phyloP scores from a whole-genome alignment of 1,140 invertebrate species.

The Adoxophyes honmai region DNA sequence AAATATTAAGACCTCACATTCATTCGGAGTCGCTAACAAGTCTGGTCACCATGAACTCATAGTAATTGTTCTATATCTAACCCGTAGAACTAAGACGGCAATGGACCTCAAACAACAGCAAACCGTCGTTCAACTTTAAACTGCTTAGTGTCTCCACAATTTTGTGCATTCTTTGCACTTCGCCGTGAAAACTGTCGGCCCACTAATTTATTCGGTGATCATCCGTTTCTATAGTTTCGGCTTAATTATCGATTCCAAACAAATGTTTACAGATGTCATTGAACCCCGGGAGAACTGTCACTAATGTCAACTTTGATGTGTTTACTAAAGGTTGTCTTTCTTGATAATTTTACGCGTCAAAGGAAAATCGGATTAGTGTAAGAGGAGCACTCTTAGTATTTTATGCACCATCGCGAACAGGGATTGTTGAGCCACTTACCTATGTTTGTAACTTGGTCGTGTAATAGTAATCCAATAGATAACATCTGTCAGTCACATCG shows the following conservation, averaged over 20 bases:
- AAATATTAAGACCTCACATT: no score
- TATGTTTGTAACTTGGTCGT: no score
- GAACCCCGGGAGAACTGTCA: slow-evolving; percentile 25
- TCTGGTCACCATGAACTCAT: no score
- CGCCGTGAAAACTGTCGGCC: slow-evolving; percentile 49
- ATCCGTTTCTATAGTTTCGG: slow-evolving; percentile 25
- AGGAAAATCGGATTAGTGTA: no score
- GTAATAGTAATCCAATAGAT: no score
- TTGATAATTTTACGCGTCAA: no score
- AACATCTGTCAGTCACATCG: no score
- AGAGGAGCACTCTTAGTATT: no score
- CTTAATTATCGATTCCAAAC: slow-evolving; percentile 45
- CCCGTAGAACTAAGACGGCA: background rate
- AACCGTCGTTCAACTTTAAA: background rate
- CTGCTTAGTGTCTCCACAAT: slow-evolving; percentile 35
- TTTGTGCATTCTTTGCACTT: slow-evolving; percentile 46
- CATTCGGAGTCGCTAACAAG: no score
- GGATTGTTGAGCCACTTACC: no score
- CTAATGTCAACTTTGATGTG: slow-evolving; percentile 11
- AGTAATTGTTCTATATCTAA: no score
- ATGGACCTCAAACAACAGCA: background rate
- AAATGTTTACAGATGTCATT: slow-evolving; percentile 51
- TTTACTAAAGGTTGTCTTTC: slow-evolving; percentile 4
- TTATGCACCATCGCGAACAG: no score
- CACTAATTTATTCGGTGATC: slow-evolving; percentile 63